Percentiles rank a stretch among this genome's conserved stretches.
Conservation (phyloP, 2,888 invertebrate species). For the Pollenia griseotomentosa region DNA sequence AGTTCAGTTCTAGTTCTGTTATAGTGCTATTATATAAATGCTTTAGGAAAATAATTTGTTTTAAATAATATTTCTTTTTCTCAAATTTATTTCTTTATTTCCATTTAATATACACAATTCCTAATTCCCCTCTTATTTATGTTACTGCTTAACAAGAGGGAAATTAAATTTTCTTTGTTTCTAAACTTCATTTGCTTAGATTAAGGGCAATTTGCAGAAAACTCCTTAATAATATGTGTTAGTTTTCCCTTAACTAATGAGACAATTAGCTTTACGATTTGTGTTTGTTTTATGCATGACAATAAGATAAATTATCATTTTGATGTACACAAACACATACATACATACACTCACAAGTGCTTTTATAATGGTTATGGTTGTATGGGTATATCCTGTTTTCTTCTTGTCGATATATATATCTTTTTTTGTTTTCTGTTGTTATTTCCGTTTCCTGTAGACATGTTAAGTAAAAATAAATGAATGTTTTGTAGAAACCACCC, state of each 20-base stretch:
- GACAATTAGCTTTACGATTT: constrained; percentile 74
- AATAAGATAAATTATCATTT: constrained; percentile 72
- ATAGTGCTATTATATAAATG: no score
- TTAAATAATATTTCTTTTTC: no score
- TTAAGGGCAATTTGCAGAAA: constrained; percentile 65
- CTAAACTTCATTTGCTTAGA: constrained; percentile 65
- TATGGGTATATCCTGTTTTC: constrained; percentile 63
- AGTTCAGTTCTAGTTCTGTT: no score
- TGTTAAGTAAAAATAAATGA: constrained; percentile 48
- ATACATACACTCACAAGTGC: neutral
- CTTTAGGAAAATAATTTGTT: no score
- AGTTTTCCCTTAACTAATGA: constrained; percentile 70
- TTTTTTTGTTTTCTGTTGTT: constrained; percentile 42
- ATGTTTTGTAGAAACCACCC: constrained; percentile 15
- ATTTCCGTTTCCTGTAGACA: constrained; percentile 73
- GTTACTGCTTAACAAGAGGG: constrained; percentile 31
- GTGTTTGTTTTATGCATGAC: constrained; percentile 70
- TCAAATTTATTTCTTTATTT: neutral
- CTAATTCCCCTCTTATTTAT: constrained; percentile 6
- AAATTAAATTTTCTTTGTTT: constrained; percentile 64
- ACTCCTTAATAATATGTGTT: constrained; percentile 56
- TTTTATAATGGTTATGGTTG: neutral
- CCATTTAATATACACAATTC: constrained; percentile 5
- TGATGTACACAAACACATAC: constrained; percentile 23
- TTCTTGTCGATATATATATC: constrained; percentile 61